Percentiles rank a stretch among this genome's conserved stretches.
These are phyloP conservation scores for Drosophila kepulauana DNA, from an alignment of 1,140 invertebrate genomes.

Conservation along the genomic window DNA sequence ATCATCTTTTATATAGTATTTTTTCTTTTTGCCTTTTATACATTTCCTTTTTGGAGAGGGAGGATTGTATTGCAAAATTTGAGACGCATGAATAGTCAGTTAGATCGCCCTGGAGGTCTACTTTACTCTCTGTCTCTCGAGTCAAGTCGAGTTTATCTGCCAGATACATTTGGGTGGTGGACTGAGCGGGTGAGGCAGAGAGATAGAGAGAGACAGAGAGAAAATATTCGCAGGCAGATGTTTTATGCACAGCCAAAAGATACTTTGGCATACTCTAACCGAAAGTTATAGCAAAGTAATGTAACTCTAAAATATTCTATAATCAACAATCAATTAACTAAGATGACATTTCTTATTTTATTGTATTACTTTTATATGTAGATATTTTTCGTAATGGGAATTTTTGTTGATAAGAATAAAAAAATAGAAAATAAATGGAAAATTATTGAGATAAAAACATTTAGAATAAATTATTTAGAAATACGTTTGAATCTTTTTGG, in stretches of 20 bases:
- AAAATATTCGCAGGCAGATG: constrained; percentile 74
- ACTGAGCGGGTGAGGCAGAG: neutral
- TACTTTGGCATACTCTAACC: constrained; percentile 11
- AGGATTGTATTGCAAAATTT: constrained; percentile 74
- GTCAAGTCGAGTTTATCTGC: constrained; percentile 61
- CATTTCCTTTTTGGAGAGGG: constrained; percentile 7
- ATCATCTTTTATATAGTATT: constrained; percentile 48
- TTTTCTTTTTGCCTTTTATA: constrained; percentile 8
- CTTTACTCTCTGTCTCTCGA: neutral
- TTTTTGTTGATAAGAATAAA: no score
- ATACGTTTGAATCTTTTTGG: no score
- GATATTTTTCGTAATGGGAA: no score
- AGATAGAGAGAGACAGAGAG: constrained; percentile 4
- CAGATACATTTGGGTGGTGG: constrained; percentile 58
- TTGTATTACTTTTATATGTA: no score
- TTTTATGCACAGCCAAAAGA: constrained; percentile 56
- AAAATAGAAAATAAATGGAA: no score
- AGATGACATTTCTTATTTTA: no score
- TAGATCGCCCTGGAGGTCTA: constrained; percentile 56
- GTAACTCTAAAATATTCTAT: neutral
- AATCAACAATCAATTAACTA: no score
- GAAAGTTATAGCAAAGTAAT: neutral
- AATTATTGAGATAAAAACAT: no score
- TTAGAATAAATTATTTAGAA: no score
- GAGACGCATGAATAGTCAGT: constrained; percentile 79